These are phyloP conservation scores for Drosophila pectinifera DNA, from an alignment of 1,140 invertebrate species.

Conservation along the genomic window DNA sequence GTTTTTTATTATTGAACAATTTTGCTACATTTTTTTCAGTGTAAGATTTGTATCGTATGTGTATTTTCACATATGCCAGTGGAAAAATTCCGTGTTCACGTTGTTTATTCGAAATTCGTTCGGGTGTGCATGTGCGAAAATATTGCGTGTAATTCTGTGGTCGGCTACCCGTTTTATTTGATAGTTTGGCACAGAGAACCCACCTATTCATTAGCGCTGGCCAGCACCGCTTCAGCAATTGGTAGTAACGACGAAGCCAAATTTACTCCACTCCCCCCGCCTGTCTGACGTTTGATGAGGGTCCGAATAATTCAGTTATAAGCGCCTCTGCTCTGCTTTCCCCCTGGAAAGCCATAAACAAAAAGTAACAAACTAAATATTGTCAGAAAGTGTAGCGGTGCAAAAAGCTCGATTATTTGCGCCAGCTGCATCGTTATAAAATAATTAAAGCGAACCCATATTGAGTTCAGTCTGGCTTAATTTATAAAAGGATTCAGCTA, in stretches of 20 bases:
- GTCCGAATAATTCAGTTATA: conserved; percentile 21
- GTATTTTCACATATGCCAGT: conserved; percentile 37
- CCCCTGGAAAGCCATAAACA: background rate
- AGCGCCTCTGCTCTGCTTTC: background rate
- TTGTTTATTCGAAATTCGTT: conserved; percentile 15
- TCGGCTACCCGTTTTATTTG: conserved; percentile 56
- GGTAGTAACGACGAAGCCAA: conserved; percentile 23
- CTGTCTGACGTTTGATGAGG: conserved; percentile 21
- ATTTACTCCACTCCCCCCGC: background rate
- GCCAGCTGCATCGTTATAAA: background rate
- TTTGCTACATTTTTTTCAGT: background rate
- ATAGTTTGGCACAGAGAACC: conserved; percentile 51
- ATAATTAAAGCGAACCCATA: background rate
- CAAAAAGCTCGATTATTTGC: background rate
- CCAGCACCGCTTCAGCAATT: conserved; percentile 31
- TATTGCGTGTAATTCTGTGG: conserved; percentile 46
- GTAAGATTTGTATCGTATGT: background rate
- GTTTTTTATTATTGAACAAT: too few relatives aligned
- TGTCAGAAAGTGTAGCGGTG: background rate
- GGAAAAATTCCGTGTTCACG: conserved; percentile 20
- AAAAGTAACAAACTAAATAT: conserved; percentile 7
- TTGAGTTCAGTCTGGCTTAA: too few relatives aligned
- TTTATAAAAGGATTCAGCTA: background rate
- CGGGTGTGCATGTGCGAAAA: conserved; percentile 22
- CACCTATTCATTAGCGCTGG: conserved; percentile 62